Evolutionary conservation across 2,797 vertebrate genomes (phyloP), one percentile per base, ranked within the genome.

Genomic region (Lophius americanus): DNA sequence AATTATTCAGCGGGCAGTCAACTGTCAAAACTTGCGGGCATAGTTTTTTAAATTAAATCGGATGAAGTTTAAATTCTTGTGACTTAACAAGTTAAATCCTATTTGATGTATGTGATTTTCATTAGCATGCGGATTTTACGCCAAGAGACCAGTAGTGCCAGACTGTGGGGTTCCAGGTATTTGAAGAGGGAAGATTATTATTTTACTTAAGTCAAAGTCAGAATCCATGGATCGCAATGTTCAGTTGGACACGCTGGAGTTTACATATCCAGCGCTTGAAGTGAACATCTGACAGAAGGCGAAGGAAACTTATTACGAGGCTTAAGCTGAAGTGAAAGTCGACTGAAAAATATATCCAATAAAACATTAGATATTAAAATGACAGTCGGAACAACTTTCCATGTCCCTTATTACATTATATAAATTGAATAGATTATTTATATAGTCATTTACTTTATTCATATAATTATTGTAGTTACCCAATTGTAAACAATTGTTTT

Each of bases 1-100:
- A 69, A 83, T 85, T 81, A 73, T 69, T 79, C 67, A 14, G 43
- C 46, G 36, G 51, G 68, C 63, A 74, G 52, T 78, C 66, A 62
- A 49, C 71, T 72, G 78, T 81, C 59, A 12, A 69, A 64, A 63
- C 70, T 35, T 53, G 12, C 41, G 53, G 14, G 23, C 55, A 39
- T 53, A 38, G 56, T 6, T 46, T 66, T 53, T 47, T 1, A 47
- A 47, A 47, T n/a, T 42, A 44, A 44, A 44, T 44, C 43, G 9
- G 43, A 11, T 44, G 11, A 3, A 12, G 53, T 81, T 67, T 55
- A 75, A 79, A 48, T 70, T 74, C 51, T 36, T 48, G 41, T 50
- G 48, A 66, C 50, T 64, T 68, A 64, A 58, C 47, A 37, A 75
- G 66, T 74, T 51, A 13, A 63, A 74, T 64, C 43, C 53, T 53